phyloP scores from a whole-genome alignment of 1,140 invertebrate genomes.

The Ips nitidus region DNA sequence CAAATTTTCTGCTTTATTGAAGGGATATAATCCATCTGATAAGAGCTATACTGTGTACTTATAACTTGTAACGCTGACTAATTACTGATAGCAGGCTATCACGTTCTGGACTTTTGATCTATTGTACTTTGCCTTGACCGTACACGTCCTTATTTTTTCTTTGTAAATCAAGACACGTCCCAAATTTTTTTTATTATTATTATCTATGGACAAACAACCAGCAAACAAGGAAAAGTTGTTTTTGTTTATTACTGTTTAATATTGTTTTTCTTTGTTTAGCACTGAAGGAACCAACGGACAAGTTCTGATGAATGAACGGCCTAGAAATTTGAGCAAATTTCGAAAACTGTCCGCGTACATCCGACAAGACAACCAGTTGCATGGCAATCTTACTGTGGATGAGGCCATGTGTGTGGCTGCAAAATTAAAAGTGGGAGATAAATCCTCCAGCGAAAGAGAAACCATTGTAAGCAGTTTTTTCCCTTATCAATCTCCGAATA shows the following conservation, averaged over 20 bases:
- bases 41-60: too few species aligned
- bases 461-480: constrained; percentile 69
- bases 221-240: too few species aligned
- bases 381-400: constrained; percentile 88
- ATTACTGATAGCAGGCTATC: too few species aligned
- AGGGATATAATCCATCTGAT: too few species aligned
- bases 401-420: constrained; percentile 94
- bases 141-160: too few species aligned
- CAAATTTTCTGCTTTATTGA: too few species aligned
- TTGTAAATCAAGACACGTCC: too few species aligned
- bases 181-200: too few species aligned
- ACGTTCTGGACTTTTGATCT: too few species aligned
- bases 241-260: neutral
- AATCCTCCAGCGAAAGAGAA: constrained; percentile 72
- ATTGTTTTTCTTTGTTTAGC: constrained; percentile 53
- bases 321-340: constrained; percentile 86
- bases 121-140: too few species aligned
- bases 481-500: neutral
- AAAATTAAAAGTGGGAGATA: constrained; percentile 81
- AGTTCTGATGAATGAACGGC: constrained; percentile 82
- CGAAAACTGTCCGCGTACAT: constrained; percentile 95
- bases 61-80: too few species aligned
- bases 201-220: too few species aligned
- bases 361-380: constrained; percentile 96
- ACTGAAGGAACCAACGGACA: constrained; percentile 75